These are phyloP conservation scores for Gadus chalcogrammus DNA, from an alignment of 2,113 vertebrate genomes.

Conservation along the genomic window DNA sequence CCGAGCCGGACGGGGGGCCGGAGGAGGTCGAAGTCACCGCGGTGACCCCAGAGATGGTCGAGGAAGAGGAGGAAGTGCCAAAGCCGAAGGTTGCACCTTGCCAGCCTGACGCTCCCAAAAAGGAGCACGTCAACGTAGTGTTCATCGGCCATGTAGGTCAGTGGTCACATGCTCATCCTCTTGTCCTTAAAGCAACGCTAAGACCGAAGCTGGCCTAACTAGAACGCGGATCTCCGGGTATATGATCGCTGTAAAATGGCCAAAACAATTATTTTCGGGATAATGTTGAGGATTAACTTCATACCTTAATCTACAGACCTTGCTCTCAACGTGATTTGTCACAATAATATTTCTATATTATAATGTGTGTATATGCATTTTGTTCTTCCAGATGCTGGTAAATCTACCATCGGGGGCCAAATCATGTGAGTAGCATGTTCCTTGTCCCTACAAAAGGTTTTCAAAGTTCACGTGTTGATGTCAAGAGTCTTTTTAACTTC, in stretches of 20 bases:
- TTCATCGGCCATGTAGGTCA: slow-evolving; percentile 98
- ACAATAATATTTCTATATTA: no score
- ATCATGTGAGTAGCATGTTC: slow-evolving; percentile 86
- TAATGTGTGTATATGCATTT: background rate
- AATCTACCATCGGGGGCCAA: slow-evolving; percentile 98
- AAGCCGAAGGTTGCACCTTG: slow-evolving; percentile 83
- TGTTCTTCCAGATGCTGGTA: slow-evolving; percentile 85
- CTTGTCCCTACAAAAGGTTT: no score
- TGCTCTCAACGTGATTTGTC: no score
- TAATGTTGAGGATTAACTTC: no score
- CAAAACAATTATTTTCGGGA: background rate
- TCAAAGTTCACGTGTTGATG: no score
- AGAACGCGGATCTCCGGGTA: no score
- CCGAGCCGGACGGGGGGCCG: slow-evolving; percentile 33
- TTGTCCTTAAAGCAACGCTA: background rate
- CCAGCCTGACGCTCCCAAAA: slow-evolving; percentile 89
- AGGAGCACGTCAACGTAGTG: slow-evolving; percentile 97
- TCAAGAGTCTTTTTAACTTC: no score
- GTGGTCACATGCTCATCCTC: slow-evolving; percentile 44
- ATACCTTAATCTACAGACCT: no score
- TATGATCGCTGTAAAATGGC: no score
- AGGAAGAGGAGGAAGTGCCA: slow-evolving; percentile 93
- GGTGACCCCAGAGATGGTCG: slow-evolving; percentile 78
- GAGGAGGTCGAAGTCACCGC: slow-evolving; percentile 65
- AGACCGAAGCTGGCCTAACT: no score